phyloP scores from a whole-genome alignment of 2,888 invertebrate species.

The Microctonus hyperodae region DNA sequence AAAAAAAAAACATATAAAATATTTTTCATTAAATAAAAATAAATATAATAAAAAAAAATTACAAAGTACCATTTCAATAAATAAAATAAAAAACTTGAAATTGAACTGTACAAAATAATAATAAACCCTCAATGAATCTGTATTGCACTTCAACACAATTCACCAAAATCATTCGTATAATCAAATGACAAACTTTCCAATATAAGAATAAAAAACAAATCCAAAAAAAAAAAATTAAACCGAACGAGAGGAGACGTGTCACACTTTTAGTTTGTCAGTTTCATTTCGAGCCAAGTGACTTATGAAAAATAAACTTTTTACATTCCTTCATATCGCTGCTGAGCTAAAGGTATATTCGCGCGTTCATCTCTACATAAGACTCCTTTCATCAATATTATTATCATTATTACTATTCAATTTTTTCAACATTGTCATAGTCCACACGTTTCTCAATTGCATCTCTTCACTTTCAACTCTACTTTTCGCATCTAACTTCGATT shows the following conservation, averaged over 20 bases:
- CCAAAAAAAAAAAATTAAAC: neutral
- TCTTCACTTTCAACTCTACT: constrained; percentile 7
- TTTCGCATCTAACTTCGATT: constrained; percentile 21
- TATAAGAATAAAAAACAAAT: neutral
- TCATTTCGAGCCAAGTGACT: constrained; percentile 30
- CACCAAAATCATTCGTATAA: no score
- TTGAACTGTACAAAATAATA: no score
- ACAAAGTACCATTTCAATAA: no score
- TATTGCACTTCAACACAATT: no score
- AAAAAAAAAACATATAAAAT: no score
- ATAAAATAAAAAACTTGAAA: no score
- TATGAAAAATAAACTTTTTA: constrained; percentile 28
- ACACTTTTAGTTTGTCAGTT: neutral
- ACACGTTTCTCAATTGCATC: neutral
- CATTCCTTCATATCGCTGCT: constrained; percentile 2
- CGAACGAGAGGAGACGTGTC: neutral
- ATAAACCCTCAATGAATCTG: no score
- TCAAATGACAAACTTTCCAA: neutral
- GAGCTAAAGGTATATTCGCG: constrained; percentile 33
- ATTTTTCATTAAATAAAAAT: no score
- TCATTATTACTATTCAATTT: neutral
- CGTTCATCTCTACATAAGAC: constrained; percentile 26
- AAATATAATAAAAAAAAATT: no score
- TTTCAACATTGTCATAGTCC: constrained; percentile 22
- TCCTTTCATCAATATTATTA: constrained; percentile 30